Base-by-base conservation (phyloP, 2,113 vertebrate species). In the Lynx canadensis region DNA sequence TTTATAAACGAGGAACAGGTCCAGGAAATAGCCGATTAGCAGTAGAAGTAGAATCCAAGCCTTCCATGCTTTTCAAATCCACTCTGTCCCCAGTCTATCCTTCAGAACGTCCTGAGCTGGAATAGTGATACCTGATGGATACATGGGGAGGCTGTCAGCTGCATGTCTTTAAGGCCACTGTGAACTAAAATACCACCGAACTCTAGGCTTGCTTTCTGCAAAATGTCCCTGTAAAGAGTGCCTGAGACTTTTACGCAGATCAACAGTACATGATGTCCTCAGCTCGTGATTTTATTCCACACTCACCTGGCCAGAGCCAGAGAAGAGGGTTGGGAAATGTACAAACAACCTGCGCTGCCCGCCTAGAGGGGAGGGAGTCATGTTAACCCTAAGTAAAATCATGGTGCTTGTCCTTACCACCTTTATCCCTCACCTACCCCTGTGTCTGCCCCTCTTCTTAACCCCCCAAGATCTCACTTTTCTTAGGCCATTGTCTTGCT, bases 101-200 rank as follows among this genome's bases (percentile, higher is more conserved):
- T 48, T 38, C 25, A 9, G 52, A 45, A 36, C 2, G 14, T 31
- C 79, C 9, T 11, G 27, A 1, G 11, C 87, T 11, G 5, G 63
- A 25, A 15, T 23, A 6, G 0, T 21, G 41, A 29, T 8, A 4
- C 27, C 2, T 4, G 19, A 36, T 3, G 3, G 15, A 27, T 25
- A 2, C 0, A 0, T 14, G 15, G 52, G 50, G 41, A 86, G 6
- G 10, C 16, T 76, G 29, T 18, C 7, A 11, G 11, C 50, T 33
- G 2, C 14, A 1, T 36, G 82, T 83, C 60, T 84, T 69, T 7
- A 52, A 38, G 48, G 29, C 18, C 55, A 1, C 36, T 21, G 38
- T 23, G 29, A 65, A n/a, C 41, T 57, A 0, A 81, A 52, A 41
- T 16, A 23, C 23, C 63, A 11, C 38, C 2, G 36, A 71, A 23